phyloP scores from a whole-genome alignment of 2,113 vertebrate species.

The Benitochromis conjunctus region DNA sequence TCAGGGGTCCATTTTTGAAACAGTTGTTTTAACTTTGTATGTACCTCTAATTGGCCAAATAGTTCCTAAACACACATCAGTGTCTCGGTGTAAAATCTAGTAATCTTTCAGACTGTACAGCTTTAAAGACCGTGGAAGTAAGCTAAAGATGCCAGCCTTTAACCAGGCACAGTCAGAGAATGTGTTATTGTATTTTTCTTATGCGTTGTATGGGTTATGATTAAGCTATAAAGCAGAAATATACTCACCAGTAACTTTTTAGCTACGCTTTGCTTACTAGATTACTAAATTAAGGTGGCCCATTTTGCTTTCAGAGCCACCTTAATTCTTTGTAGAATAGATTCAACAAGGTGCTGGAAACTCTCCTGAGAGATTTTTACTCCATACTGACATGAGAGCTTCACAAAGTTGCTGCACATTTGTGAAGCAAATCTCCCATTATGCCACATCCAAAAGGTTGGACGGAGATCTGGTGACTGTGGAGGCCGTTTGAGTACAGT shows the following conservation, averaged over 20 bases:
- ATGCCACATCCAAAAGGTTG: background rate
- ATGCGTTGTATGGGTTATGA: background rate
- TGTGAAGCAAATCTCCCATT: background rate
- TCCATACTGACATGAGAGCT: background rate
- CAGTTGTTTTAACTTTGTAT: background rate
- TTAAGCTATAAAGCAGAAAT: background rate
- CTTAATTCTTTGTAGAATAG: background rate
- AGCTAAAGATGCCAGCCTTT: background rate
- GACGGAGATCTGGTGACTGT: background rate
- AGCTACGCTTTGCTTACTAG: background rate
- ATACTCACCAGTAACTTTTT: background rate
- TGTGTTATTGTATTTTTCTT: background rate
- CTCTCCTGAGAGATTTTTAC: background rate
- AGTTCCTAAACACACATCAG: background rate
- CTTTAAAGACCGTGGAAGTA: background rate
- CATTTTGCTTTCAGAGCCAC: background rate
- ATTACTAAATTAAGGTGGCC: background rate
- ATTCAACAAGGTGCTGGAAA: background rate
- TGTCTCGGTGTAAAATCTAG: background rate
- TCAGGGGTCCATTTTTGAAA: conserved; percentile 19
- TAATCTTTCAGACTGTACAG: background rate
- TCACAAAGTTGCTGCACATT: background rate
- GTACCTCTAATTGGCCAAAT: conserved; percentile 10
- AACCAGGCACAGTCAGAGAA: background rate
- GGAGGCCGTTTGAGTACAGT: background rate